These are phyloP conservation scores for Sepioteuthis lessoniana DNA, from an alignment of 2,888 invertebrate species.

Conservation along the genomic window DNA sequence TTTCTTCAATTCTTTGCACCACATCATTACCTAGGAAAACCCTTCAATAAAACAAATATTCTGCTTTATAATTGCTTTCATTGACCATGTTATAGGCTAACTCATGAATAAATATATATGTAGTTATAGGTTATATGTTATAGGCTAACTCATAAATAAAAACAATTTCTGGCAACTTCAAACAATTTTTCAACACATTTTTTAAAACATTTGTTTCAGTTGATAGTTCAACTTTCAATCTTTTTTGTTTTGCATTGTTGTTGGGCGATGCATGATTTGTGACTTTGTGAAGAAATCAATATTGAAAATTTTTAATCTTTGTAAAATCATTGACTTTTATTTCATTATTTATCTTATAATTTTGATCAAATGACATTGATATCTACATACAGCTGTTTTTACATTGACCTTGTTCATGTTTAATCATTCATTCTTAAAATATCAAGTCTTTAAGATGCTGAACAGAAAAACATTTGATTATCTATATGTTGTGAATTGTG, in stretches of 20 bases:
- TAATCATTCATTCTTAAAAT: background rate
- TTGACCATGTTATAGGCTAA: background rate
- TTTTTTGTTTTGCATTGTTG: background rate
- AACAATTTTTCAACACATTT: background rate
- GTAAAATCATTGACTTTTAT: background rate
- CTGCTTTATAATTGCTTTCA: background rate
- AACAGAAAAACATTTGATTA: background rate
- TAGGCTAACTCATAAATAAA: background rate
- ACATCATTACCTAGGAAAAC: background rate
- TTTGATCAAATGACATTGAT: background rate
- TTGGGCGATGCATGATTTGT: background rate
- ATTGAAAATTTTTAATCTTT: background rate
- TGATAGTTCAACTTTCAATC: background rate
- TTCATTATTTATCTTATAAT: background rate
- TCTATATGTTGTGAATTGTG: background rate
- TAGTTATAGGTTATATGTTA: too few relatives aligned
- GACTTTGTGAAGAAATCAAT: too few relatives aligned
- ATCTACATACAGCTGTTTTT: background rate
- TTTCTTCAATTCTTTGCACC: background rate
- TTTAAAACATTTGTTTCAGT: background rate
- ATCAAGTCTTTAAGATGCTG: background rate
- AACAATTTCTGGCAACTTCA: background rate
- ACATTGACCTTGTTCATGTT: background rate
- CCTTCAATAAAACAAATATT: background rate
- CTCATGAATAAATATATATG: too few relatives aligned